A percentile compares a stretch with the other conserved stretches of the same genome.
These are phyloP conservation scores for Nanorana parkeri DNA, from an alignment of 2,113 vertebrate species.

Conservation along the genomic window DNA sequence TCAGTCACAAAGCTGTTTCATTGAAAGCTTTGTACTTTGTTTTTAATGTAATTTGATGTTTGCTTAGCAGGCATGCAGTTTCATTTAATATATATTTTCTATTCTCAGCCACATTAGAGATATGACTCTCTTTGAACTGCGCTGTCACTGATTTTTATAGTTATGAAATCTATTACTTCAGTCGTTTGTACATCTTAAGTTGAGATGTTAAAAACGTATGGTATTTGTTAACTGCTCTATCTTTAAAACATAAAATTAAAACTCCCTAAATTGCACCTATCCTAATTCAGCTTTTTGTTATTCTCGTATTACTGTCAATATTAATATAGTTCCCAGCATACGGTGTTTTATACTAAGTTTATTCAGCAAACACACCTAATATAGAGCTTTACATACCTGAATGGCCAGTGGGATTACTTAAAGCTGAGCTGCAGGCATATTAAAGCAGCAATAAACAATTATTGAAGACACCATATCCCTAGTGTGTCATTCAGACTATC, in stretches of 20 bases:
- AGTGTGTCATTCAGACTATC: too few species aligned
- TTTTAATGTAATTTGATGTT: slow-evolving; percentile 1
- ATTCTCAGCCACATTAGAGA: slow-evolving; percentile 13
- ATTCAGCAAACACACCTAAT: too few species aligned
- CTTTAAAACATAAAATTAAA: background rate
- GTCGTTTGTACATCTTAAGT: background rate
- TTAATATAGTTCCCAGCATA: too few species aligned
- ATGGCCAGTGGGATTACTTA: too few species aligned
- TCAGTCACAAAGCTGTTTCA: background rate
- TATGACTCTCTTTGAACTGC: slow-evolving; percentile 10
- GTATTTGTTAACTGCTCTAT: background rate
- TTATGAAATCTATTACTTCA: background rate
- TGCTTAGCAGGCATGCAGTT: background rate
- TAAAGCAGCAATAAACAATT: too few species aligned
- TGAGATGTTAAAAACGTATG: background rate
- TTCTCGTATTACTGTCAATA: too few species aligned
- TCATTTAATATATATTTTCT: background rate
- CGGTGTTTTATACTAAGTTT: too few species aligned
- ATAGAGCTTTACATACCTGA: too few species aligned
- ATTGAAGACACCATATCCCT: too few species aligned
- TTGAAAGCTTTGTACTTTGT: slow-evolving; percentile 7
- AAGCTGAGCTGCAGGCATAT: too few species aligned
- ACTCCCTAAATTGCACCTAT: background rate
- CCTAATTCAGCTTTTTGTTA: background rate
- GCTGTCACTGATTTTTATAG: background rate